Evolutionary conservation across 1,140 invertebrate species (phyloP).

Genomic region (Heliconius himera): DNA sequence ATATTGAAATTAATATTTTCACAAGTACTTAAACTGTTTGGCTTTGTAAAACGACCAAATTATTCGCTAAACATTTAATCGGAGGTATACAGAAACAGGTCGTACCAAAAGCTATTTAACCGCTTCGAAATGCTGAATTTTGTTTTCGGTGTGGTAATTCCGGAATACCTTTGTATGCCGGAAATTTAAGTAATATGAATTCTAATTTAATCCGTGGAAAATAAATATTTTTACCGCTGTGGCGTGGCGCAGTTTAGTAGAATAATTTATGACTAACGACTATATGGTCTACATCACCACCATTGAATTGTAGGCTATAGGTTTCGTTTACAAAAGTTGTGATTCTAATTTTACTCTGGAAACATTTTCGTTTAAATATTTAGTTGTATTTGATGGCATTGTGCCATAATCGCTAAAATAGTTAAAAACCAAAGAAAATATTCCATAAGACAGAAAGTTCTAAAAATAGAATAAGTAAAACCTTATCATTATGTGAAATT

Average conservation of each 20-base stretch:
- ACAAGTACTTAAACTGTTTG: not conserved
- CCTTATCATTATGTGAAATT: too few relatives aligned
- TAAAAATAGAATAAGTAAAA: too few relatives aligned
- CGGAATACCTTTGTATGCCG: not conserved
- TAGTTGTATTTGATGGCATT: too few relatives aligned
- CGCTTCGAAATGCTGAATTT: conserved; percentile 7
- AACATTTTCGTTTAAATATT: too few relatives aligned
- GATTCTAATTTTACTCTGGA: too few relatives aligned
- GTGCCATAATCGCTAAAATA: too few relatives aligned
- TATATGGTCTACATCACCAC: too few relatives aligned
- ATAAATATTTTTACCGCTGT: not conserved
- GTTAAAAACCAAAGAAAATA: too few relatives aligned
- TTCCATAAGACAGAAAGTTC: too few relatives aligned
- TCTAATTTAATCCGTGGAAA: conserved; percentile 5
- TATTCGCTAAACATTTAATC: conserved; percentile 6
- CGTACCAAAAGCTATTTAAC: not conserved
- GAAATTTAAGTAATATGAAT: not conserved
- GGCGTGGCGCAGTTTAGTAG: not conserved
- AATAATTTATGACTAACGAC: not conserved
- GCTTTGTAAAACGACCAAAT: not conserved
- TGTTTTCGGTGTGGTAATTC: conserved; percentile 5
- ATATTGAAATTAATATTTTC: not conserved
- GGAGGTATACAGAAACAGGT: not conserved
- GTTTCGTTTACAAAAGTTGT: too few relatives aligned
- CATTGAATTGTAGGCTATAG: too few relatives aligned